Evolutionary conservation across 30 jellyfish, hydroid and myxozoan species (phyloP).

Genomic region (Turritopsis rubra): DNA sequence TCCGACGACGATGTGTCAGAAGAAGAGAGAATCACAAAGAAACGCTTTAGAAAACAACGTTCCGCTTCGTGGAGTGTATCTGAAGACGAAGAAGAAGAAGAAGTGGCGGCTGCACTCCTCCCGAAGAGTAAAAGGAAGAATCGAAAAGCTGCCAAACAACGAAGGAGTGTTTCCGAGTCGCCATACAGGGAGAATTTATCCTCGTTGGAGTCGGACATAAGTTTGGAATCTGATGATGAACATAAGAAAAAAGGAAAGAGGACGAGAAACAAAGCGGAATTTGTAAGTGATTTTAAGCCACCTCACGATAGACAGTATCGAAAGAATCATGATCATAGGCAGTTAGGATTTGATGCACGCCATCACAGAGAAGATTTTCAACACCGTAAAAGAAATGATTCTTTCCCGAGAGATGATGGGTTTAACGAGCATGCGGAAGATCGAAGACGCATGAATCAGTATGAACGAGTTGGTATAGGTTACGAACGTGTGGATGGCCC

Average conservation of each 20-base stretch:
- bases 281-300: not conserved
- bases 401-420: not conserved
- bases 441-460: slow-evolving; percentile 14
- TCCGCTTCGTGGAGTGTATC: slow-evolving; percentile 25
- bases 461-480: not conserved
- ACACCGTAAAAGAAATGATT: slow-evolving; percentile 3
- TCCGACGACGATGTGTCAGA: slow-evolving; percentile 25
- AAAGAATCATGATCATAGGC: not conserved
- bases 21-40: slow-evolving; percentile 14
- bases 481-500: not conserved
- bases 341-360: slow-evolving; percentile 17
- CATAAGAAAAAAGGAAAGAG: slow-evolving; percentile 1
- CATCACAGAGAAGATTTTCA: slow-evolving; percentile 12
- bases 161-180: slow-evolving; percentile 15
- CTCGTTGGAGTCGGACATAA: slow-evolving; percentile 18
- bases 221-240: slow-evolving; percentile 15
- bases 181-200: slow-evolving; percentile 15
- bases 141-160: slow-evolving; percentile 19
- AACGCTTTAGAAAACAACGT: slow-evolving; percentile 18
- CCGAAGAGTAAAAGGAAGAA: slow-evolving; percentile 34
- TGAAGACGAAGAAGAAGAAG: slow-evolving; percentile 32
- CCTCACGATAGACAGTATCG: not conserved
- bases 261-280: not conserved
- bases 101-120: not conserved
- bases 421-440: slow-evolving; percentile 10